phyloP scores from a whole-genome alignment of 2,888 invertebrate species.

The Caenorhabditis sp. region DNA sequence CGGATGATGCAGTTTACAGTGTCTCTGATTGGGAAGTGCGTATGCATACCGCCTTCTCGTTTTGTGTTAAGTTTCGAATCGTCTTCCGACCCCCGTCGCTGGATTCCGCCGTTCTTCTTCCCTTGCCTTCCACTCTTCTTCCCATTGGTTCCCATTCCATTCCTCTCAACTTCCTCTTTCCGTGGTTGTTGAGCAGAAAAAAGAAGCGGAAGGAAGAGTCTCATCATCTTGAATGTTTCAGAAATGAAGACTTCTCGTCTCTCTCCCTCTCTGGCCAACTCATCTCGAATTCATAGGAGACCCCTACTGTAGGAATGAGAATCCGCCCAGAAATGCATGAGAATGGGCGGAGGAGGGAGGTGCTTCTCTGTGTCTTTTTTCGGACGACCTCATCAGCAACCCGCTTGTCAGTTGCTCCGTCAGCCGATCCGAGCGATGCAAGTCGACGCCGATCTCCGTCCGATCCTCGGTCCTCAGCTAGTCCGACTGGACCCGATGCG shows the following conservation, averaged over 20 bases:
- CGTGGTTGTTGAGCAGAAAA: conserved; percentile 15
- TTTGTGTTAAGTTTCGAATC: conserved; percentile 6
- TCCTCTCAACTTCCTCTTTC: conserved; percentile 10
- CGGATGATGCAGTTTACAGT: conserved; percentile 41
- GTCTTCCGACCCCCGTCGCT: neutral
- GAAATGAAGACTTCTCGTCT: conserved; percentile 36
- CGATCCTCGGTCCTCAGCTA: conserved; percentile 75
- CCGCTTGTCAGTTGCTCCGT: conserved; percentile 15
- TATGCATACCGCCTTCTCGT: conserved; percentile 2
- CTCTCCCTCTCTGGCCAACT: neutral
- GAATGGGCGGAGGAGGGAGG: conserved; percentile 43
- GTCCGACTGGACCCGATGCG: conserved; percentile 78
- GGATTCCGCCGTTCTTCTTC: neutral
- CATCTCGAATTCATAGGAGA: conserved; percentile 42
- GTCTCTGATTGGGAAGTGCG: conserved; percentile 21
- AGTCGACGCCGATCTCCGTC: conserved; percentile 75
- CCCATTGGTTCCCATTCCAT: neutral
- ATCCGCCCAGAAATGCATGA: conserved; percentile 52
- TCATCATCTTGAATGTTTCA: conserved; percentile 48
- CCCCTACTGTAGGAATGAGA: conserved; percentile 28
- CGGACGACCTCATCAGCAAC: neutral
- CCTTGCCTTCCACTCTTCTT: too few relatives aligned
- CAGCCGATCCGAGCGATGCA: conserved; percentile 69
- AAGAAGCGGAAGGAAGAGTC: neutral
- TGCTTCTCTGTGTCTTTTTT: neutral